Evolutionary conservation across 2,797 vertebrate genomes (phyloP).

Genomic region (Xerus rutilus): DNA sequence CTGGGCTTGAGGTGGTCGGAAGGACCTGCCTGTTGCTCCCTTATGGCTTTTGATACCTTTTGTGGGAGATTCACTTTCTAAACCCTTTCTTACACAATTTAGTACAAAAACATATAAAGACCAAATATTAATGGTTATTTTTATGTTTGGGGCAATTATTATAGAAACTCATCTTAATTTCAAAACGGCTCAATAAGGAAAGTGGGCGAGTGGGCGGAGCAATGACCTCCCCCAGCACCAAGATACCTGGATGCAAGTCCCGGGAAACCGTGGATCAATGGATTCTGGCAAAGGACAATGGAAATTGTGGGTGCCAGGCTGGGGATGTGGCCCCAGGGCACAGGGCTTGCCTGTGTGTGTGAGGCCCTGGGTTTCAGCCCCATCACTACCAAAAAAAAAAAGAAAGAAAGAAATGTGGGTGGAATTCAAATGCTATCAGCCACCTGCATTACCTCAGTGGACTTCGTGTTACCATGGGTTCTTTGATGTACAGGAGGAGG

Average conservation of each 20-base stretch:
- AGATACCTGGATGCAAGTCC: fast-evolving
- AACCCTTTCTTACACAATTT: neutral
- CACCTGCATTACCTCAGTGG: too few species aligned
- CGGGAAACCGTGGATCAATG: neutral
- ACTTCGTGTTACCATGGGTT: too few species aligned
- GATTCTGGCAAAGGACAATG: neutral
- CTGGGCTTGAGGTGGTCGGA: neutral
- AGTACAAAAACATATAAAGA: neutral
- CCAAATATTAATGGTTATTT: neutral
- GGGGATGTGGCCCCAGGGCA: neutral
- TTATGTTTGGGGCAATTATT: neutral
- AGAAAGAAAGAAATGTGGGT: too few species aligned
- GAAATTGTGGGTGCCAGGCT: too few species aligned
- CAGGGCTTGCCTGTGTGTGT: neutral
- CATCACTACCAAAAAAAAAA: too few species aligned
- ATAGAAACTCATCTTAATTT: neutral
- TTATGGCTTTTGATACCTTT: neutral
- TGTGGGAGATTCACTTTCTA: neutral
- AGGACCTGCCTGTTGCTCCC: neutral
- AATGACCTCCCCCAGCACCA: neutral
- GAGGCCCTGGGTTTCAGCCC: too few species aligned
- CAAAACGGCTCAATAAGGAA: neutral
- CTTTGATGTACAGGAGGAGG: neutral
- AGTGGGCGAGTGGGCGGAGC: too few species aligned
- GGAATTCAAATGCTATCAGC: too few species aligned